Base-by-base conservation (phyloP, 2,113 vertebrate genomes). In the Agelaius phoeniceus region DNA sequence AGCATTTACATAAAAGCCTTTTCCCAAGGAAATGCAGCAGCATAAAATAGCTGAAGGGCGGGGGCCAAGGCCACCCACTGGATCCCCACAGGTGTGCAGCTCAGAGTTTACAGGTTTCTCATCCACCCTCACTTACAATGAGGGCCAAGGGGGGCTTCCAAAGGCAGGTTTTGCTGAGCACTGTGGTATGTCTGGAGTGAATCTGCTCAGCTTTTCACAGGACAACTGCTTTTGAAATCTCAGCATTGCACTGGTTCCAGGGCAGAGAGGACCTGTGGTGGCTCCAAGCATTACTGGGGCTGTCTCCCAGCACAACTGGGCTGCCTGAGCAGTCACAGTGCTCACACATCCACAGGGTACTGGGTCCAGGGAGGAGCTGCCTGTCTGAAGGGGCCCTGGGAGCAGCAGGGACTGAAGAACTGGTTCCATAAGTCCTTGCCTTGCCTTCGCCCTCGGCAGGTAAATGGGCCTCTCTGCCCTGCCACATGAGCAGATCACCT, bases 251-350 rank as follows among this genome's bases (percentile, higher is more conserved):
- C 13, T 24, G 26, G 20, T 37, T 23, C 26, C 4, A 4, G 21
- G 20, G 28, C 39, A 90, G 52, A 30, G 15, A 19, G 21, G 21
- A 67, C 31, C 14, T 2, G 3, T 15, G 3, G 28, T 26, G 2
- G 2, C 17, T 28, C 41, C 6, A 3, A 51, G 30, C 9, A 3
- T 2, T 23, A 20, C 22, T 4, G 7, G 68, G 35, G 20, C 15
- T 63, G 15, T 12, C 9, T 52, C 5, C 15, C 26, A 41, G 35
- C 54, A 46, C 1, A 4, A 1, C 2, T 0, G 2, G 67, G 28
- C 55, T 84, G 51, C 31, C 61, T 3, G 1, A 21, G 20, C n/a
- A 77, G 33, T 13, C 4, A 0, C 20, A 67, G 52, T 9, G 11
- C 41, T 73, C 11, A 8, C 5, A 15, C 8, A 69, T 24, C 18